Conservation (phyloP, 2,888 invertebrate species). For the Coenonympha glycerion region DNA sequence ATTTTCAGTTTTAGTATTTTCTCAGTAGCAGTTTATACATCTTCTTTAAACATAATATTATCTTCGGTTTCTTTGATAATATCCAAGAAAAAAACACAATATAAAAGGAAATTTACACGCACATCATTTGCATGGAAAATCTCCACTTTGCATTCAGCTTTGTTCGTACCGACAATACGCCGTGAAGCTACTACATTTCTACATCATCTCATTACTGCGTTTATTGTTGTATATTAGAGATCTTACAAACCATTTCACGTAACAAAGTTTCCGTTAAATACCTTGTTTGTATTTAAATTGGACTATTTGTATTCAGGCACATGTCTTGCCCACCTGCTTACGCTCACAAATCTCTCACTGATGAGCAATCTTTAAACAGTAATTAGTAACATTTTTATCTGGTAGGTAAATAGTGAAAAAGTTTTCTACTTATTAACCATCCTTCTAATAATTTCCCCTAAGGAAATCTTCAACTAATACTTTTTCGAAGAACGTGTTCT, state of each 20-base stretch:
- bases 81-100: background rate
- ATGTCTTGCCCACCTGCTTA: conserved; percentile 1
- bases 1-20: too few relatives aligned
- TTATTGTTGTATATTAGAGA: background rate
- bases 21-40: too few relatives aligned
- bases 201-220: background rate
- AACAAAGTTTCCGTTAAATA: conserved; percentile 32
- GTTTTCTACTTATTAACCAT: too few relatives aligned
- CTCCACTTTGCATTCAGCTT: background rate
- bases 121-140: background rate
- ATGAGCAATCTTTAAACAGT: conserved; percentile 6
- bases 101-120: background rate
- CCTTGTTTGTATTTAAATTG: conserved; percentile 26
- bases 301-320: conserved; percentile 10
- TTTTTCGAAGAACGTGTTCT: background rate
- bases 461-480: too few relatives aligned
- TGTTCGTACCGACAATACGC: conserved; percentile 3
- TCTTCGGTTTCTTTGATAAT: too few relatives aligned
- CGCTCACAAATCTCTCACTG: conserved; percentile 7
- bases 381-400: background rate
- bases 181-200: background rate
- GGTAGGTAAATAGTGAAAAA: background rate
- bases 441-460: too few relatives aligned
- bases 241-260: conserved; percentile 27
- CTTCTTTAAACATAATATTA: too few relatives aligned